A percentile compares a stretch with the other conserved stretches of the same genome.
These are phyloP conservation scores for Mercenaria mercenaria DNA, from an alignment of 1,140 invertebrate species.

Conservation along the genomic window DNA sequence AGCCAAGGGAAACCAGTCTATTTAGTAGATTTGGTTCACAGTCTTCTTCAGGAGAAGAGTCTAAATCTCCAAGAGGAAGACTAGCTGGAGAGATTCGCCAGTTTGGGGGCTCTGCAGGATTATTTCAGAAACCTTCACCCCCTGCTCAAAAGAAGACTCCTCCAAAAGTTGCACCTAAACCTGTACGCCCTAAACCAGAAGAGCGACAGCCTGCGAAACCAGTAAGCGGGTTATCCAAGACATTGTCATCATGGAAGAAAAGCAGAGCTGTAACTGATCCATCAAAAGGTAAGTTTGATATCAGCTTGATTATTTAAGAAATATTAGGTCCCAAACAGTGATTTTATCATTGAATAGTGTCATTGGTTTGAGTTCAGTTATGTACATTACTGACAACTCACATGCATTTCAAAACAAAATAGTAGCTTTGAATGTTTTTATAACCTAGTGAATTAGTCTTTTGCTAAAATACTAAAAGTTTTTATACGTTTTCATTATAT, in stretches of 20 bases:
- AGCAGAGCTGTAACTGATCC: constrained; percentile 66
- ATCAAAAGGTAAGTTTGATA: neutral
- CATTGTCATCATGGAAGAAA: constrained; percentile 76
- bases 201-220: neutral
- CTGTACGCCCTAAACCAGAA: constrained; percentile 27
- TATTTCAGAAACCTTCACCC: constrained; percentile 8
- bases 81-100: constrained; percentile 45
- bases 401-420: no score
- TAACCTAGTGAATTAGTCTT: no score
- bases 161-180: constrained; percentile 48
- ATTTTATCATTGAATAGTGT: no score
- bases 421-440: no score
- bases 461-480: no score
- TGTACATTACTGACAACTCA: no score
- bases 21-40: constrained; percentile 21
- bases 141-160: constrained; percentile 35
- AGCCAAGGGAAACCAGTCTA: constrained; percentile 9
- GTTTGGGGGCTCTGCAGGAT: constrained; percentile 43
- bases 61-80: neutral
- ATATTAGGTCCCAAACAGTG: no score
- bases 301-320: no score
- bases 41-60: neutral
- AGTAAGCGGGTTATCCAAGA: constrained; percentile 69
- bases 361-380: no score
- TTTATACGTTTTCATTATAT: no score